Evolutionary conservation across 2,113 vertebrate species (phyloP).

Genomic region (Callionymus lyra): DNA sequence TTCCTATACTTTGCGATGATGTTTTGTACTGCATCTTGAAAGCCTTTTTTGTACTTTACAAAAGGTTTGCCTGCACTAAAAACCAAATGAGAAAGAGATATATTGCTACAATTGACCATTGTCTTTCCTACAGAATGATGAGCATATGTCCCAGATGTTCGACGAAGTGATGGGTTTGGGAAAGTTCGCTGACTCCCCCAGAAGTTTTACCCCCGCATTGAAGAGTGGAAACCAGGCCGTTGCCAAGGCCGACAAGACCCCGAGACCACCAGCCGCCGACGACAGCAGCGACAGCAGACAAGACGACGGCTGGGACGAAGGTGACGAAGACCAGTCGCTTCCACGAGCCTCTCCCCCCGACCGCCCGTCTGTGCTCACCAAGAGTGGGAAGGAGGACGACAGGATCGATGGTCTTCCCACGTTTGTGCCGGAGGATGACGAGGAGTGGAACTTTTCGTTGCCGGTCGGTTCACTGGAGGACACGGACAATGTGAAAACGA

Average conservation of each 20-base stretch:
- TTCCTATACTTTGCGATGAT: too few relatives aligned
- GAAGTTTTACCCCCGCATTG: constrained; percentile 43
- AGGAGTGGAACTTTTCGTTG: constrained; percentile 54
- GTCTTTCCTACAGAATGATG: constrained; percentile 36
- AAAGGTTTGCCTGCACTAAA: too few relatives aligned
- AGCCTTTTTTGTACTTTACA: too few relatives aligned
- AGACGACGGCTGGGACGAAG: constrained; percentile 33
- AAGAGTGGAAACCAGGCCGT: constrained; percentile 38
- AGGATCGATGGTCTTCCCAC: constrained; percentile 47
- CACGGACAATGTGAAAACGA: constrained; percentile 11
- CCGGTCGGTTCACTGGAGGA: constrained; percentile 35
- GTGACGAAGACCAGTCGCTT: constrained; percentile 6
- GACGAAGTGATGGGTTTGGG: constrained; percentile 59
- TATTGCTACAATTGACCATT: background rate
- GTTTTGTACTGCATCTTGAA: too few relatives aligned
- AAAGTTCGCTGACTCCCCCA: constrained; percentile 47
- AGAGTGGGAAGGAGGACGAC: constrained; percentile 29
- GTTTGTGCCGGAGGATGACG: constrained; percentile 48
- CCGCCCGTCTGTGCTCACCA: constrained; percentile 13
- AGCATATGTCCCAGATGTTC: constrained; percentile 50
- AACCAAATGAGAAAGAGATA: too few relatives aligned
- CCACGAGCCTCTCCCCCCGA: constrained; percentile 14
- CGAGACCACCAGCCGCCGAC: constrained; percentile 22
- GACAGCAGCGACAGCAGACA: constrained; percentile 33
- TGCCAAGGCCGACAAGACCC: constrained; percentile 21